Base-by-base conservation (phyloP, 2,113 vertebrate species). In the Psittacus erithacus region DNA sequence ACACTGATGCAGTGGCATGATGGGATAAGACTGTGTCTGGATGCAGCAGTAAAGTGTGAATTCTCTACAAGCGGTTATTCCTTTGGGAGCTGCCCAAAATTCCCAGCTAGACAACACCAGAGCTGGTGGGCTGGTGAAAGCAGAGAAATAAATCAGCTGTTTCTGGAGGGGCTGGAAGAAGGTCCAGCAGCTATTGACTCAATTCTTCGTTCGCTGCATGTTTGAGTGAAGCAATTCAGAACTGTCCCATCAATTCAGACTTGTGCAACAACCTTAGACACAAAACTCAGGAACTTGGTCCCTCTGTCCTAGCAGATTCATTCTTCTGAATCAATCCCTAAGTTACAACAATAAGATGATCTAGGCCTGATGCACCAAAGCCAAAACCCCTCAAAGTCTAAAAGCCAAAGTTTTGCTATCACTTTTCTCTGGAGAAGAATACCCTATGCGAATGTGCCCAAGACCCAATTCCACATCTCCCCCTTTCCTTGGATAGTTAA, bases 191-290 rank as follows among this genome's bases (percentile, higher is more conserved):
- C 43, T 87, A 92, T 74, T 85, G 93, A 96, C 95, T 87, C 60
- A 50, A 13, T 90, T 85, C 65, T 64, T 94, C 86, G 59, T 75
- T 76, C 28, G 78, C 3, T 63, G 47, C 46, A 35, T 39, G 20
- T 92, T 88, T 38, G 59, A 92, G 75, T 65, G 75, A 91, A 93
- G 60, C 63, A 75, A 93, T 96, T 93, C 86, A 68, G 76, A 94
- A 68, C 50, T 19, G 27, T 75, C 75, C 52, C 82, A 78, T 95
- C 82, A 75, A 10, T 86, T 82, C 57, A 71, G 82, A 74, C 39
- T 64, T 27, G 31, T 1, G 2, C 87, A 85, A 92, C 43, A 73
- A 70, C 33, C 75, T 92, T 27, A 94, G 49, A 74, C 33, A 53
- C 73, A 82, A 55, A 89, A 29, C 15, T 33, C 70, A 50, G 86